Base-by-base conservation (phyloP, 2,113 vertebrate species). In the Mormoops blainvillei region DNA sequence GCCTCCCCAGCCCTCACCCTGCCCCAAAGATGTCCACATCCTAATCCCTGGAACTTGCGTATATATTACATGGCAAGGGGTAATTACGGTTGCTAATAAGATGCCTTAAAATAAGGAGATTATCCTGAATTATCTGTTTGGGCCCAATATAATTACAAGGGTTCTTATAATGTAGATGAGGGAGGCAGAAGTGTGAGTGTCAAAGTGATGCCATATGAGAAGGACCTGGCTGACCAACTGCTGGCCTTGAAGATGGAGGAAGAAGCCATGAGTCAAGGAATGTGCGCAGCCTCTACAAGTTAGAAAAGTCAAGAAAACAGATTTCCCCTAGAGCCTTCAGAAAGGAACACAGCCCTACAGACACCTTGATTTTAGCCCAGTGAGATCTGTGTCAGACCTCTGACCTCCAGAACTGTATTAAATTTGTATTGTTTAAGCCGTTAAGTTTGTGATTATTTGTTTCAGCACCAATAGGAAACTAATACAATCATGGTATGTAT, bases 281-380 rank as follows among this genome's bases (percentile, higher is more conserved):
- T 54, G 48, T 45, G n/a, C 26, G 68, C 26, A 68, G 41, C 4
- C 71, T 50, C 13, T 22, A 74, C 76, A 65, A 87, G 10, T 3
- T 36, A 63, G 38, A 61, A 76, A 80, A 70, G 2, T 26, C 36
- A 85, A 83, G 67, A 33, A 95, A 91, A 68, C 58, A 61, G 33
- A 70, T 70, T 78, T 91, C 38, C 24, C 28, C 14, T 58, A 54
- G 38, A 45, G 61, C 18, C 48, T 78, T 36, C 4, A 87, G 93
- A 68, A 93, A 78, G 87, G 82, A 89, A 38, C 4, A 1, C 26
- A 43, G 74, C 16, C 36, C 31, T 33, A 24, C 0, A 36, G 74
- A 68, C 26, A 74, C n/a, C 41, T 26, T 94, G 61, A 92, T 81
- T 95, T 94, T 80, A 81, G 85, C 33, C 10, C 28, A 96, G 28